These are phyloP conservation scores for Mythimna pallens DNA, from an alignment of 2,888 invertebrate genomes.

Conservation along the genomic window DNA sequence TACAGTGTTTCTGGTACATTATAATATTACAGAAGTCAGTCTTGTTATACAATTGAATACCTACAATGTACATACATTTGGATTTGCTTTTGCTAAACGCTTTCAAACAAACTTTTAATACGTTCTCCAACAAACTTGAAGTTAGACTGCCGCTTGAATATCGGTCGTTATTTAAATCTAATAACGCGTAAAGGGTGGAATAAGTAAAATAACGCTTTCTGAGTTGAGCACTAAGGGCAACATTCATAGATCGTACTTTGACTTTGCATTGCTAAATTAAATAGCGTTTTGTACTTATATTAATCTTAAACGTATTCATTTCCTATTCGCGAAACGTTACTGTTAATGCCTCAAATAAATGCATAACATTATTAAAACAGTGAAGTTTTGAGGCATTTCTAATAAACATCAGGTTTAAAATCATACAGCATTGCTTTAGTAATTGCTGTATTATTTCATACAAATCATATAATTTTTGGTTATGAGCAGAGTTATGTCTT, in stretches of 20 bases:
- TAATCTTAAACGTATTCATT: not conserved
- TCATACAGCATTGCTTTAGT: not conserved
- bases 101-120: conserved; percentile 60
- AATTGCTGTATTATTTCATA: not conserved
- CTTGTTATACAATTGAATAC: conserved; percentile 47
- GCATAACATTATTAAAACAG: conserved; percentile 41
- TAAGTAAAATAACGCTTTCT: conserved; percentile 49
- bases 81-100: conserved; percentile 47
- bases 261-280: conserved; percentile 1
- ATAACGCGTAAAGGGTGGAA: conserved; percentile 63
- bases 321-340: not conserved
- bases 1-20: conserved; percentile 1
- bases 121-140: conserved; percentile 54
- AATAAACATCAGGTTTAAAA: conserved; percentile 12
- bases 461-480: not conserved
- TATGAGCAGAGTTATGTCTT: not conserved
- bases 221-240: conserved; percentile 31
- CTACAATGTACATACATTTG: conserved; percentile 36
- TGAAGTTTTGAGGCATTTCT: conserved; percentile 20
- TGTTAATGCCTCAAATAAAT: conserved; percentile 1
- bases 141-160: conserved; percentile 56
- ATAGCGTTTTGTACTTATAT: not conserved
- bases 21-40: conserved; percentile 31
- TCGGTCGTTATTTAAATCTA: conserved; percentile 63
- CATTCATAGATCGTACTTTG: conserved; percentile 14